Percentiles rank a stretch among this genome's conserved stretches.
Conservation (phyloP, 2,797 vertebrate genomes). For the Tenualosa thibaudeaui region DNA sequence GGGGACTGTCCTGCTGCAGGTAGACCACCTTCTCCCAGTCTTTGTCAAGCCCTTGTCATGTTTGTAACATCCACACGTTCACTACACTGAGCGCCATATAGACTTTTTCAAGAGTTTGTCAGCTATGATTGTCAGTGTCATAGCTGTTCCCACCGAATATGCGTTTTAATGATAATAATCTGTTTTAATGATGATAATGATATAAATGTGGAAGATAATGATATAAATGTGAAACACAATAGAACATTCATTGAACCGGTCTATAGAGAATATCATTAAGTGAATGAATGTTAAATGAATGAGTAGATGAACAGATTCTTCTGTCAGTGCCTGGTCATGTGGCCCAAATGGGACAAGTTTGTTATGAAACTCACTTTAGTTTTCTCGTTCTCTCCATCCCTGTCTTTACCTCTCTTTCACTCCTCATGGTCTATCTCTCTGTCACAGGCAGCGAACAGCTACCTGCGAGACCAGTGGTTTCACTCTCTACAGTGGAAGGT, state of each 20-base stretch:
- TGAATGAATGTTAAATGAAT: too few relatives aligned
- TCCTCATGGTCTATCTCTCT: background rate
- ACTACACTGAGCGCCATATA: too few relatives aligned
- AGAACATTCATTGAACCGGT: too few relatives aligned
- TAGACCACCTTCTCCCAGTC: constrained; percentile 56
- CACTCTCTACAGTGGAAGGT: constrained; percentile 99
- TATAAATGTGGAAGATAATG: too few relatives aligned
- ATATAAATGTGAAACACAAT: too few relatives aligned
- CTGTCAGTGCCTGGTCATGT: background rate
- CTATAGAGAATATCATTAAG: too few relatives aligned
- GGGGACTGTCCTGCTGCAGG: constrained; percentile 95
- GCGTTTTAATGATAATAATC: too few relatives aligned
- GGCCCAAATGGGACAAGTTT: background rate
- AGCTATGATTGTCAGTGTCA: too few relatives aligned
- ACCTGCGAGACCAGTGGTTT: constrained; percentile 99
- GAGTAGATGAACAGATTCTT: background rate
- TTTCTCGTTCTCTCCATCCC: background rate
- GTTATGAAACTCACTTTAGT: background rate
- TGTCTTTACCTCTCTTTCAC: background rate
- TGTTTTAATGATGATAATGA: too few relatives aligned
- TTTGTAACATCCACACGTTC: too few relatives aligned
- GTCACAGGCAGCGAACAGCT: constrained; percentile 95
- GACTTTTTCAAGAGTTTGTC: too few relatives aligned
- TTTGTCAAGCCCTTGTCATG: background rate
- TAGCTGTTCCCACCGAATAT: too few relatives aligned